Percentiles rank a stretch among this genome's conserved stretches.
phyloP scores from a whole-genome alignment of 2,888 invertebrate species.

The Mystacides longicornis region DNA sequence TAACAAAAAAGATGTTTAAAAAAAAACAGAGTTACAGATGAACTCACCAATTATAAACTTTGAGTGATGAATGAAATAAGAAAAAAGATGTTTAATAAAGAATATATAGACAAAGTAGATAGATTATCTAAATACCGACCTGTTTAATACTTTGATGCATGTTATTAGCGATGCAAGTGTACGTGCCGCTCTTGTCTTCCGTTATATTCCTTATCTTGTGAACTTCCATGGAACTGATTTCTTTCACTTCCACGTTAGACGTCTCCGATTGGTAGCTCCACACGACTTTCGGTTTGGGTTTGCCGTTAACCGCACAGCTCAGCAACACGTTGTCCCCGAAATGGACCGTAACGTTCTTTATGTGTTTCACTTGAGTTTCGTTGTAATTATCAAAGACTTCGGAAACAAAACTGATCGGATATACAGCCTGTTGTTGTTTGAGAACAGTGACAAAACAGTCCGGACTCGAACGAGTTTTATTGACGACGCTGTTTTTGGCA shows the following conservation, averaged over 20 bases:
- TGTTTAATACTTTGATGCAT: constrained; percentile 22
- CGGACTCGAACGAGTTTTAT: constrained; percentile 43
- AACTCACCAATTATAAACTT: too few species aligned
- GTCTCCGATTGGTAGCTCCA: constrained; percentile 22
- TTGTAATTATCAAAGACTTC: constrained; percentile 6
- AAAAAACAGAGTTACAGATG: too few species aligned
- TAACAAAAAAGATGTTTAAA: too few species aligned
- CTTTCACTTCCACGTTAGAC: constrained; percentile 16
- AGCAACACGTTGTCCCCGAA: constrained; percentile 45
- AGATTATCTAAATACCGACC: constrained; percentile 9
- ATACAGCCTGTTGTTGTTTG: constrained; percentile 27
- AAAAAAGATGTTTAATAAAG: too few species aligned
- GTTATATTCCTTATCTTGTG: constrained; percentile 12
- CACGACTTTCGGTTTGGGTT: constrained; percentile 49
- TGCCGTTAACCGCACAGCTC: constrained; percentile 55
- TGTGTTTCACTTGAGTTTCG: constrained; percentile 2
- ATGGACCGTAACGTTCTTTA: constrained; percentile 33
- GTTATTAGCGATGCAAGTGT: constrained; percentile 22
- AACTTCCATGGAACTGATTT: constrained; percentile 25
- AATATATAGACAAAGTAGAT: too few species aligned
- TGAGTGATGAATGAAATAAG: too few species aligned
- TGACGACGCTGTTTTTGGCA: constrained; percentile 38
- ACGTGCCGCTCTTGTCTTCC: constrained; percentile 20
- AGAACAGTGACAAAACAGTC: constrained; percentile 39
- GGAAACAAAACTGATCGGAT: constrained; percentile 31